Evolutionary conservation across 92 coral and sea anemone species (phyloP).

Genomic region (Desmophyllum pertusum): DNA sequence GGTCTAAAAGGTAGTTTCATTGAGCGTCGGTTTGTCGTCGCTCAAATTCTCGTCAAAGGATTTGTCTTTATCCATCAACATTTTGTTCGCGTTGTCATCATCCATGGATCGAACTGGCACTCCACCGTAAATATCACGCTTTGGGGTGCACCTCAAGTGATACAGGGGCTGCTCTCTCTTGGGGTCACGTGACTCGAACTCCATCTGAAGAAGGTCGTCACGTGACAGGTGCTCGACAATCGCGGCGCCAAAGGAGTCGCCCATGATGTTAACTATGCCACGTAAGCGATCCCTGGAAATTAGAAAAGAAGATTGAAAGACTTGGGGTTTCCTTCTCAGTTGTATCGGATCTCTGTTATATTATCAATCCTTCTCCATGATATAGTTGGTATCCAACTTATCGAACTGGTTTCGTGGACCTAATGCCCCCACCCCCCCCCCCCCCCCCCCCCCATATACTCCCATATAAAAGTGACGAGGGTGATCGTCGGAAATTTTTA

Average conservation of each 20-base stretch:
- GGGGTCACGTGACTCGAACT: constrained; percentile 30
- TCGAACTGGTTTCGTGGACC: too few species aligned
- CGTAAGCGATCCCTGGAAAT: constrained; percentile 73
- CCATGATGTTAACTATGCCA: constrained; percentile 73
- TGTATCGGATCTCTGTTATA: too few species aligned
- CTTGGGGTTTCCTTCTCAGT: too few species aligned
- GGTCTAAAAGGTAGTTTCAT: background rate
- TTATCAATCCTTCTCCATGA: too few species aligned
- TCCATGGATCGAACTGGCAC: background rate
- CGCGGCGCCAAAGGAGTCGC: constrained; percentile 74
- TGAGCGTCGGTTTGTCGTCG: background rate
- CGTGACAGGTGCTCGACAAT: constrained; percentile 84
- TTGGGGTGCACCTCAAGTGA: constrained; percentile 4
- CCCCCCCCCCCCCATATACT: too few species aligned
- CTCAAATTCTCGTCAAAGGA: background rate
- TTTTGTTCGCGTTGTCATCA: constrained; percentile 7
- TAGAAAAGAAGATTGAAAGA: background rate
- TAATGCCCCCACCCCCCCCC: too few species aligned
- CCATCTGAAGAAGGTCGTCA: constrained; percentile 69
- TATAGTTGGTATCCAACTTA: too few species aligned
- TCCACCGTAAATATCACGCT: background rate
- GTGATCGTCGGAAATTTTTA: too few species aligned
- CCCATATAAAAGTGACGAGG: too few species aligned
- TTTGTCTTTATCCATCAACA: background rate
- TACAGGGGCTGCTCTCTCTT: background rate